Evolutionary conservation across 2,797 vertebrate genomes (phyloP).

Genomic region (Sylvilagus floridanus): DNA sequence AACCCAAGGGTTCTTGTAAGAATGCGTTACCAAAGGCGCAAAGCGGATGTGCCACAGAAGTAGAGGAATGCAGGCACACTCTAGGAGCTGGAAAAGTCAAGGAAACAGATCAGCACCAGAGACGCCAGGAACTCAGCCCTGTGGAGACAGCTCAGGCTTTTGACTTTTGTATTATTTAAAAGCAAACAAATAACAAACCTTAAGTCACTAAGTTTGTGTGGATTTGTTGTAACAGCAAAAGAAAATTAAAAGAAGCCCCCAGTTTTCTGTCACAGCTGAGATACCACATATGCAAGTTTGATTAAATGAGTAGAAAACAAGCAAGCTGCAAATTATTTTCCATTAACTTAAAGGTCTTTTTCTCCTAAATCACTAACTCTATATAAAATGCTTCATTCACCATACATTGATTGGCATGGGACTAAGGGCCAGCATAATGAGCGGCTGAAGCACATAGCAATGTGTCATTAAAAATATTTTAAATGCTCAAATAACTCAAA

Average conservation of each 20-base stretch:
- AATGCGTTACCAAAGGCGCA: neutral
- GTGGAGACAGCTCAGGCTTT: neutral
- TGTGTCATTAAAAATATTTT: slow-evolving; percentile 15
- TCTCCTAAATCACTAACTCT: neutral
- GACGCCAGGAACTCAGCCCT: neutral
- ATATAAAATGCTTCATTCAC: no score
- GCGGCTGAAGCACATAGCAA: neutral
- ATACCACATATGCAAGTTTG: neutral
- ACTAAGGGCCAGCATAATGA: slow-evolving; percentile 14
- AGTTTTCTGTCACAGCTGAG: neutral
- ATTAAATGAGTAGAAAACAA: neutral
- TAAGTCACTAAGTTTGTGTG: neutral
- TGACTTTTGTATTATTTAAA: neutral
- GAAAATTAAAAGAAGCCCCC: neutral
- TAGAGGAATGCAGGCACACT: neutral
- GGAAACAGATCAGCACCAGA: neutral
- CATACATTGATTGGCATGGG: neutral
- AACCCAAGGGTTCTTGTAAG: neutral
- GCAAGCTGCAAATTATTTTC: neutral
- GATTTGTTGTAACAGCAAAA: neutral
- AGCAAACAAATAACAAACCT: neutral
- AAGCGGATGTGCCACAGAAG: neutral
- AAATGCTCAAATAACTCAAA: slow-evolving; percentile 24
- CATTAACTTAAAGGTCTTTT: slow-evolving; percentile 15
- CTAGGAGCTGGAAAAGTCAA: neutral